These are phyloP conservation scores for Spongilla lacustris DNA, from an alignment of 37 sponge, comb jelly and placozoan genomes.

Conservation along the genomic window DNA sequence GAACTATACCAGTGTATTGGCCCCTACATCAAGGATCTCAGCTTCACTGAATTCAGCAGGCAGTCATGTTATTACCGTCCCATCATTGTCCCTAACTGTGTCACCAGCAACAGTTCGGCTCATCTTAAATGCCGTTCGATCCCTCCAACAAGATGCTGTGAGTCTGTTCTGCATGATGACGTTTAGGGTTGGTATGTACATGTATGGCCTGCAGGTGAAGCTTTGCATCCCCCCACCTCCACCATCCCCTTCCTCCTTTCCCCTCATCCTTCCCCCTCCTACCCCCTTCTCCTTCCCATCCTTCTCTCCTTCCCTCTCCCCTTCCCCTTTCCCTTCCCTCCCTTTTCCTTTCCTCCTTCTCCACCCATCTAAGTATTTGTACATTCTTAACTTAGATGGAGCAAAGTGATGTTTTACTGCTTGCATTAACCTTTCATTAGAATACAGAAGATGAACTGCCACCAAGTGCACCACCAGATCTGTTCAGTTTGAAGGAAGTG, in stretches of 20 bases:
- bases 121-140: slow-evolving; percentile 36
- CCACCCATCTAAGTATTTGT: too few relatives aligned
- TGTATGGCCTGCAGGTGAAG: too few relatives aligned
- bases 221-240: not conserved
- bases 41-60: not conserved
- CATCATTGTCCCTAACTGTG: slow-evolving; percentile 21
- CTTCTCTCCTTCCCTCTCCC: too few relatives aligned
- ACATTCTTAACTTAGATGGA: too few relatives aligned
- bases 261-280: not conserved
- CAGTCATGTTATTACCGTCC: slow-evolving; percentile 22
- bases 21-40: not conserved
- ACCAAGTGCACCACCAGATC: not conserved
- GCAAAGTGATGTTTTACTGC: too few relatives aligned
- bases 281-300: too few relatives aligned
- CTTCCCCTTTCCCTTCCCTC: too few relatives aligned
- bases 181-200: too few relatives aligned
- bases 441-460: not conserved
- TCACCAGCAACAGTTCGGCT: slow-evolving; percentile 73
- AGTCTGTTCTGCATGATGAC: too few relatives aligned
- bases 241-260: not conserved
- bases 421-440: not conserved
- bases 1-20: not conserved
- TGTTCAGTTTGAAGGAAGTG: not conserved
- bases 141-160: slow-evolving; percentile 23
- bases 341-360: too few relatives aligned